phyloP scores from a whole-genome alignment of 2,888 invertebrate species.

The Cerastis leucographa region DNA sequence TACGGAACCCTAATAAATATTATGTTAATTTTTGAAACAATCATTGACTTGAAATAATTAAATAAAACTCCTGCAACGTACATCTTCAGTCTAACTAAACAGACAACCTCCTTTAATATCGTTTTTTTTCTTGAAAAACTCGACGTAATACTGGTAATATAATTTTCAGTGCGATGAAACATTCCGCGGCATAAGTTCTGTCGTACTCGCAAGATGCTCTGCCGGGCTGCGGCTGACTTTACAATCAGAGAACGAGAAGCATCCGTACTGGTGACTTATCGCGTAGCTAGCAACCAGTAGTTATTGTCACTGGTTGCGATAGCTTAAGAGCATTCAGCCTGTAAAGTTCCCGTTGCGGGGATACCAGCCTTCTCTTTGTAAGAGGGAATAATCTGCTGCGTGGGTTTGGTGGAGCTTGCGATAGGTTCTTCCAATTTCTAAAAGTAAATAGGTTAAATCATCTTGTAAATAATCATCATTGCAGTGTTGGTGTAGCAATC shows the following conservation, averaged over 20 bases:
- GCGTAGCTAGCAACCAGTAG: slow-evolving; percentile 22
- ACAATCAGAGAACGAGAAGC: slow-evolving; percentile 66
- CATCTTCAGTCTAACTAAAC: slow-evolving; percentile 8
- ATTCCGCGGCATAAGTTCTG: slow-evolving; percentile 54
- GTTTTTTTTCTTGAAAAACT: slow-evolving; percentile 19
- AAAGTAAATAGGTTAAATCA: no score
- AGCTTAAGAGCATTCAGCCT: background rate
- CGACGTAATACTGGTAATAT: slow-evolving; percentile 39
- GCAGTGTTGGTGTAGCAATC: background rate
- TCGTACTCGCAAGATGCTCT: slow-evolving; percentile 65
- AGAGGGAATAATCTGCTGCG: background rate
- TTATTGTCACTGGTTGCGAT: background rate
- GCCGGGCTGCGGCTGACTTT: slow-evolving; percentile 66
- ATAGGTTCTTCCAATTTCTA: background rate
- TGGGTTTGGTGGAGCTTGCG: background rate
- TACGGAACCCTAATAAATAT: no score
- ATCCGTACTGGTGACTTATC: slow-evolving; percentile 32
- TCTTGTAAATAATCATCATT: background rate
- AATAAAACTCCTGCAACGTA: background rate
- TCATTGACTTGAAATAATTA: background rate
- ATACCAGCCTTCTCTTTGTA: background rate
- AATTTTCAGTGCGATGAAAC: slow-evolving; percentile 53
- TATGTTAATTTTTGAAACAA: background rate
- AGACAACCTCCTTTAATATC: slow-evolving; percentile 7
- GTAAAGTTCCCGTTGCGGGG: background rate